Conservation (phyloP, 2,888 invertebrate species). For the Agrochola macilenta region DNA sequence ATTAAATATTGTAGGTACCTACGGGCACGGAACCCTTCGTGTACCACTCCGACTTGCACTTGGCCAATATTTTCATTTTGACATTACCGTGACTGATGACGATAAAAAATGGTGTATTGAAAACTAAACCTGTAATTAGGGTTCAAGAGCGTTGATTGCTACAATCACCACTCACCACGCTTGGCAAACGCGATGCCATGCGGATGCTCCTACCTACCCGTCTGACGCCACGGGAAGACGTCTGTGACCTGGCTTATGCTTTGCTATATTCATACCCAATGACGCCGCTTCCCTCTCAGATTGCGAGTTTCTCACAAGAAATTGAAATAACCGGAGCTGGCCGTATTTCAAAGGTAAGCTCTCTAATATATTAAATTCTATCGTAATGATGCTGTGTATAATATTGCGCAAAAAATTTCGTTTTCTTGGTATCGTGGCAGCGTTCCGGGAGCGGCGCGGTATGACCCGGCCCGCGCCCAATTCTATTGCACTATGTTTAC, state of each 20-base stretch:
- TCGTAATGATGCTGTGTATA: slow-evolving; percentile 10
- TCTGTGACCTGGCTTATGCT: neutral
- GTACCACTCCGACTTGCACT: no score
- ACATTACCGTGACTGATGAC: no score
- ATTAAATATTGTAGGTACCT: no score
- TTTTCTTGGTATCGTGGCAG: neutral
- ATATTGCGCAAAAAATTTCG: neutral
- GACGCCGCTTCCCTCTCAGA: slow-evolving; percentile 12
- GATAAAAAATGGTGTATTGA: neutral
- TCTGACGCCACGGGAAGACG: neutral
- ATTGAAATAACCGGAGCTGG: slow-evolving; percentile 44
- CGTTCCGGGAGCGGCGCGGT: no score
- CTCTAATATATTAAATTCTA: slow-evolving; percentile 32
- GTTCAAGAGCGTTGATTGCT: neutral
- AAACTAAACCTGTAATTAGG: neutral
- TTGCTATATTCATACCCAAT: slow-evolving; percentile 36
- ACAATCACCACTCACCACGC: neutral
- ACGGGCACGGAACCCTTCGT: no score
- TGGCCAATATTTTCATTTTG: no score
- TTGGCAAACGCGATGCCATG: neutral
- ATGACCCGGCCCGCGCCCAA: no score
- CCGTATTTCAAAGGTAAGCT: slow-evolving; percentile 40
- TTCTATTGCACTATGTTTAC: no score
- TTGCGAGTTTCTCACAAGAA: slow-evolving; percentile 52
- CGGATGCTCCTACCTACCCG: neutral